These are phyloP conservation scores for Parapristionchus giblindavisi DNA, from an alignment of 2,888 invertebrate species.

Conservation along the genomic window DNA sequence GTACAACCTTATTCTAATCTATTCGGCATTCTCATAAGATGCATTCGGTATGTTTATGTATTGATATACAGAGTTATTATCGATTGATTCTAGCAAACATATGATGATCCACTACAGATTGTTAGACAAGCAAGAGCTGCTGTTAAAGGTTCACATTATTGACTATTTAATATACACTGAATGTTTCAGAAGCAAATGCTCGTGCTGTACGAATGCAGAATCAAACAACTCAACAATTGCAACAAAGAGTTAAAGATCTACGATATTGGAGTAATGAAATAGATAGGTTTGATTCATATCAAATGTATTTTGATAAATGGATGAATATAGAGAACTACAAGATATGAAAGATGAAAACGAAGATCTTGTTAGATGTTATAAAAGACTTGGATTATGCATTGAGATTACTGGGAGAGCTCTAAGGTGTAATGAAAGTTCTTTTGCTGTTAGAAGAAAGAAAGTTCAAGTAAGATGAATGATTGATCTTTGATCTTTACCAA, in stretches of 20 bases:
- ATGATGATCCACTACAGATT: conserved; percentile 65
- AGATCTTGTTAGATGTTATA: conserved; percentile 59
- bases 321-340: conserved; percentile 53
- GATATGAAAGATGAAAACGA: conserved; percentile 66
- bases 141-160: conserved; percentile 48
- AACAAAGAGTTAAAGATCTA: conserved; percentile 64
- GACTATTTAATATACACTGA: too few relatives aligned
- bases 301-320: not conserved
- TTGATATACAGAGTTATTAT: not conserved
- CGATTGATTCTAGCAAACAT: conserved; percentile 9
- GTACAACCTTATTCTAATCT: not conserved
- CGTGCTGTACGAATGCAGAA: conserved; percentile 63
- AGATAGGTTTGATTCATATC: conserved; percentile 50
- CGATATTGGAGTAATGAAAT: conserved; percentile 68
- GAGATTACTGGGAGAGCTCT: conserved; percentile 53
- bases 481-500: not conserved
- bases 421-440: conserved; percentile 59
- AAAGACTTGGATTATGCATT: conserved; percentile 55
- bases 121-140: conserved; percentile 63
- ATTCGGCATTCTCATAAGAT: conserved; percentile 1
- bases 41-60: conserved; percentile 6
- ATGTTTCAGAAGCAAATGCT: conserved; percentile 59
- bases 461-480: conserved; percentile 49
- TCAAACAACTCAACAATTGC: conserved; percentile 64
- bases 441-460: conserved; percentile 62